phyloP scores from a whole-genome alignment of 2,797 vertebrate genomes.

The Myotis findleyi region DNA sequence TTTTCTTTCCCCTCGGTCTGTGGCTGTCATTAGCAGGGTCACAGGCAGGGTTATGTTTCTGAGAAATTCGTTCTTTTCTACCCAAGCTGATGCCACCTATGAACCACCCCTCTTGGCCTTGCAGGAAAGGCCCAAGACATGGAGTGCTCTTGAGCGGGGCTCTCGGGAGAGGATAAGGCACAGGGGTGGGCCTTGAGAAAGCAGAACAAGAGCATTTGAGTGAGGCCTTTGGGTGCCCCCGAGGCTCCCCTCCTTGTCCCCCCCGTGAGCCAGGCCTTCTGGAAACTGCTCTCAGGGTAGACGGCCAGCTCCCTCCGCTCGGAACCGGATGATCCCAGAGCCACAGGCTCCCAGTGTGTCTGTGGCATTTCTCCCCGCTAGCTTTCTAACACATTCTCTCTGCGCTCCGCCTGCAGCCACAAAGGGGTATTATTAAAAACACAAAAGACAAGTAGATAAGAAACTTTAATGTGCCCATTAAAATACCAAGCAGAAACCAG shows the following conservation, averaged over 20 bases:
- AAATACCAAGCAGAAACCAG: constrained; percentile 82
- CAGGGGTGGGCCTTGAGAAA: neutral
- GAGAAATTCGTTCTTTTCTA: constrained; percentile 57
- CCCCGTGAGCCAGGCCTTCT: neutral
- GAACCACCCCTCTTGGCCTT: constrained; percentile 19
- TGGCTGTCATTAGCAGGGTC: constrained; percentile 61
- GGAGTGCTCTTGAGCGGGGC: neutral
- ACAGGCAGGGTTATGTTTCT: constrained; percentile 47
- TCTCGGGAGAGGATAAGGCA: neutral
- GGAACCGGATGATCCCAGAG: neutral
- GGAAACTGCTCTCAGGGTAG: neutral
- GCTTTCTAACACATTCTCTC: constrained; percentile 44
- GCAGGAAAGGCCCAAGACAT: neutral
- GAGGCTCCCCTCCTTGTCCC: neutral
- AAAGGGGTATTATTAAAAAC: constrained; percentile 61
- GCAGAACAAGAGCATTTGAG: constrained; percentile 30
- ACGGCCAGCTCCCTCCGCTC: neutral
- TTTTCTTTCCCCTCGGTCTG: constrained; percentile 60
- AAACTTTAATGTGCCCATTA: constrained; percentile 75
- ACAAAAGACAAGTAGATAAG: constrained; percentile 69
- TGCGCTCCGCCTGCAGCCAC: neutral
- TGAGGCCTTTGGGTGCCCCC: neutral
- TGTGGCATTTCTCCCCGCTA: constrained; percentile 44
- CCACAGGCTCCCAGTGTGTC: neutral
- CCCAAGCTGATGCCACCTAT: constrained; percentile 45